Evolutionary conservation across 2,113 vertebrate species (phyloP).

Genomic region (Etheostoma cragini): DNA sequence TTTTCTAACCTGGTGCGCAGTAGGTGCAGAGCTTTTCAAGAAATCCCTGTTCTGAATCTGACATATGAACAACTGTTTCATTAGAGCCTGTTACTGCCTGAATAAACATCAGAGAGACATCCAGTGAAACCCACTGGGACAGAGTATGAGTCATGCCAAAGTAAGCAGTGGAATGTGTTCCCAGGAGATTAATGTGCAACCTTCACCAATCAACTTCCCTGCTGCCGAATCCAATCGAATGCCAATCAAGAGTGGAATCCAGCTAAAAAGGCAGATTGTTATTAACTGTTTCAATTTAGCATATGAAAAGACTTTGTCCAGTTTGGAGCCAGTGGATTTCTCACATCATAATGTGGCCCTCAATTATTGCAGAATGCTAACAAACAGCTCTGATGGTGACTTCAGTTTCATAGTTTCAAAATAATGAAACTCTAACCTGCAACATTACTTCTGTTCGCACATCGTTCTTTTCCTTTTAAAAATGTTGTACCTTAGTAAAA

Average conservation of each 20-base stretch:
- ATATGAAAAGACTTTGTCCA: slow-evolving; percentile 33
- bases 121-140: slow-evolving; percentile 48
- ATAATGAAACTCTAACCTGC: background rate
- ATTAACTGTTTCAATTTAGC: slow-evolving; percentile 39
- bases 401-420: slow-evolving; percentile 10
- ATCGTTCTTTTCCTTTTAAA: background rate
- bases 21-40: slow-evolving; percentile 45
- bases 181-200: slow-evolving; percentile 43
- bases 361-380: slow-evolving; percentile 5
- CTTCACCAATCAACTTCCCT: background rate
- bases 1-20: background rate
- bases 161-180: slow-evolving; percentile 56
- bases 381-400: background rate
- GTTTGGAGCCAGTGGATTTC: slow-evolving; percentile 32
- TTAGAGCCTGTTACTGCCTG: slow-evolving; percentile 36
- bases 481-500: background rate
- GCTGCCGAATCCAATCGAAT: slow-evolving; percentile 20
- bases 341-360: slow-evolving; percentile 16
- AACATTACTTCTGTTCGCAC: background rate
- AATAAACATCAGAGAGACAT: slow-evolving; percentile 41
- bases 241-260: slow-evolving; percentile 17
- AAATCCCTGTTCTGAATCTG: slow-evolving; percentile 63
- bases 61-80: slow-evolving; percentile 60
- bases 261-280: slow-evolving; percentile 22
- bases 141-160: slow-evolving; percentile 62